Conservation (phyloP, 2,113 vertebrate genomes). For the Empidonax traillii region DNA sequence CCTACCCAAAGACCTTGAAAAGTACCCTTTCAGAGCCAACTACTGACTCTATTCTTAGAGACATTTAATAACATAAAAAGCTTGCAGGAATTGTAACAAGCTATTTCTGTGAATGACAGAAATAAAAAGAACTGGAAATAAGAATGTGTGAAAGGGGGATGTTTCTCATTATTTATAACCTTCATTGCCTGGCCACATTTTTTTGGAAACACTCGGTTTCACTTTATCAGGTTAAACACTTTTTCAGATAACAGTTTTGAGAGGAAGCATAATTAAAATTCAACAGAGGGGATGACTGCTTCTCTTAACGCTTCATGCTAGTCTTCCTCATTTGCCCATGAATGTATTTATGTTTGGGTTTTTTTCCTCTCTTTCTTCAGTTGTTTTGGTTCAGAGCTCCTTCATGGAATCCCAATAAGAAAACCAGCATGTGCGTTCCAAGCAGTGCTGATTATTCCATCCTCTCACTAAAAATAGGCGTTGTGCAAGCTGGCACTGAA, state of each 20-base stretch:
- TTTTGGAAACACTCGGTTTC: background rate
- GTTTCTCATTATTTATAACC: background rate
- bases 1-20: background rate
- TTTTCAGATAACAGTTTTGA: background rate
- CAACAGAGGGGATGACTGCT: background rate
- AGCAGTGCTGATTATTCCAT: background rate
- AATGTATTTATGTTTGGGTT: background rate
- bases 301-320: background rate
- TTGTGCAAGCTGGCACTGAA: background rate
- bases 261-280: background rate
- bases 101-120: background rate
- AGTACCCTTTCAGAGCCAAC: background rate
- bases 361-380: background rate
- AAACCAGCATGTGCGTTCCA: background rate
- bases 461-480: background rate
- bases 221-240: background rate
- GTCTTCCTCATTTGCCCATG: background rate
- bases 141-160: background rate
- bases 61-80: background rate
- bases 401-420: conserved; percentile 5
- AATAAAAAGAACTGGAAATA: background rate
- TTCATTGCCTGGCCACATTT: background rate
- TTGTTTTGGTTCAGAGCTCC: background rate
- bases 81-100: background rate
- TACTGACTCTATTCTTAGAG: background rate